Evolutionary conservation across 2,797 vertebrate genomes (phyloP), one percentile per base, ranked within the genome.

Genomic region (Clarias laeviceps): DNA sequence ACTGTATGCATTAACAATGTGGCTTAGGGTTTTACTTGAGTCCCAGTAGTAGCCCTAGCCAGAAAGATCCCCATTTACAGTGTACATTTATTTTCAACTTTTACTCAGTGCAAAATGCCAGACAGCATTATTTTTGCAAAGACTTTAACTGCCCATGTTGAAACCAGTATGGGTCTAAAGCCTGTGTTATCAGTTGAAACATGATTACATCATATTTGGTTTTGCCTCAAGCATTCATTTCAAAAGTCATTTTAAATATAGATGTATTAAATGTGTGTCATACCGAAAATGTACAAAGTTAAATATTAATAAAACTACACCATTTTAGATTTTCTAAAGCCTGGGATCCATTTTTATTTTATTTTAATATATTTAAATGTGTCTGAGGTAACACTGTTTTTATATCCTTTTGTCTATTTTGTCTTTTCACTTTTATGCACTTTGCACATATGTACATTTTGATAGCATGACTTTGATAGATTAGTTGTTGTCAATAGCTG

Each of bases 301-400:
- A 87, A 93, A 91, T 94, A 94, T 93, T 94, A 98, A 98, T 97
- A 98, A 98, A 96, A 97, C 95, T 94, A 95, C 95, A 95, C 94
- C 91, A 93, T 97, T 96, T 96, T 94, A 96, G 95, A 95, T 97
- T 97, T 97, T 97, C 91, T 94, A 94, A 96, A 96, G 88, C 72
- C 84, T 91, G 92, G 92, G 83, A 85, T 89, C 92, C 89, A 91
- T 94, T 92, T 94, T 94, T 89, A 1, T n/a, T n/a, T n/a, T n/a
- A n/a, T 17, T 84, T 27, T 70, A 32, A 59, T 62, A 70, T 12
- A 54, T 80, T 29, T 12, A 62, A 34, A 34, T 59, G 7, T 62
- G 27, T 80, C 57, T 5, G 40, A 27, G 6, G 72, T 61, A 50
- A 70, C 57, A 59, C 37, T 27, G 7, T 29, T 40, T 54, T n/a